Evolutionary conservation across 2,797 vertebrate genomes (phyloP).

Genomic region (Rhinella marina): DNA sequence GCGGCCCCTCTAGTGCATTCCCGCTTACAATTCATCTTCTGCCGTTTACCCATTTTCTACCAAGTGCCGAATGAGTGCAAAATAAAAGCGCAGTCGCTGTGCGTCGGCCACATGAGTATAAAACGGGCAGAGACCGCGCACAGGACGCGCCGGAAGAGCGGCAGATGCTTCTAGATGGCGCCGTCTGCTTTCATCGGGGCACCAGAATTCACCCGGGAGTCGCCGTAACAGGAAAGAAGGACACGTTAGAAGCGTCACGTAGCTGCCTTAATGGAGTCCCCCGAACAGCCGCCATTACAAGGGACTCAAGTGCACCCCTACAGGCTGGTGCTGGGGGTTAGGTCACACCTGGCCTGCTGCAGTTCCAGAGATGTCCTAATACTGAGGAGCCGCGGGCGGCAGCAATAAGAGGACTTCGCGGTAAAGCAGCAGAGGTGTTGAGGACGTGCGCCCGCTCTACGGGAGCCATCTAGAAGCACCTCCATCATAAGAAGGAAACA

Average conservation of each 20-base stretch:
- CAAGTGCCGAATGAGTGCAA: slow-evolving; percentile 58
- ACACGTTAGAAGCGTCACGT: neutral
- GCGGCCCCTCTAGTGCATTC: slow-evolving; percentile 14
- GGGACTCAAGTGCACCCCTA: slow-evolving; percentile 6
- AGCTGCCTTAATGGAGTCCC: neutral
- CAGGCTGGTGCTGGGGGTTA: neutral
- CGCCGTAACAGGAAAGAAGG: neutral
- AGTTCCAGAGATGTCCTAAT: neutral
- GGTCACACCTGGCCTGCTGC: neutral
- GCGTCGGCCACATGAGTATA: slow-evolving; percentile 17
- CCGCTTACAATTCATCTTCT: slow-evolving; percentile 19
- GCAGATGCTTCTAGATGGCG: slow-evolving; percentile 70
- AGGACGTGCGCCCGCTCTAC: neutral
- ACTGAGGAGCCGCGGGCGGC: neutral
- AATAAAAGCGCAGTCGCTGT: slow-evolving; percentile 49
- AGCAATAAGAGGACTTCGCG: neutral
- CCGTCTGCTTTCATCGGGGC: neutral
- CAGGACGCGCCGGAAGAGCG: slow-evolving; percentile 10
- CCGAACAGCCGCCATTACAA: neutral
- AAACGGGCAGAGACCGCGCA: slow-evolving; percentile 24
- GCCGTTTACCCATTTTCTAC: slow-evolving; percentile 55
- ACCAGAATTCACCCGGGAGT: neutral
- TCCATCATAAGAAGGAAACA: slow-evolving; percentile 50
- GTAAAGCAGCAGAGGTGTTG: neutral
- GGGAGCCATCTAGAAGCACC: slow-evolving; percentile 78